phyloP scores from a whole-genome alignment of 2,113 vertebrate genomes.

The Mobula hypostoma region DNA sequence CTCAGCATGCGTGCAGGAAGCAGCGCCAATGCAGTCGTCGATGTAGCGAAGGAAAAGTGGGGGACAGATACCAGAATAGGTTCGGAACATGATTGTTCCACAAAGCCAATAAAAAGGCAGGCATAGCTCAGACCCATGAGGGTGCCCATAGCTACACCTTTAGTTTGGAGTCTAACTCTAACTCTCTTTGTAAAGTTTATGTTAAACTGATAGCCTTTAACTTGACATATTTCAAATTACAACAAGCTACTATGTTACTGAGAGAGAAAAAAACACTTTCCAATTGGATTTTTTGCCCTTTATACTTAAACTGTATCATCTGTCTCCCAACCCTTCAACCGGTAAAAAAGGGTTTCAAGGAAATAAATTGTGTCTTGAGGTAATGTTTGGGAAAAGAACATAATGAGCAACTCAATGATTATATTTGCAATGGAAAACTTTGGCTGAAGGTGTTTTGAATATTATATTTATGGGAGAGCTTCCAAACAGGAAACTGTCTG shows the following conservation, averaged over 20 bases:
- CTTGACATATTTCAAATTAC: neutral
- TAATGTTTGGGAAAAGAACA: neutral
- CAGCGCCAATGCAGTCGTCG: no score
- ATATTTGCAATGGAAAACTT: neutral
- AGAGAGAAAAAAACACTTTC: neutral
- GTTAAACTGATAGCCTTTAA: neutral
- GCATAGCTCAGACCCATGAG: no score
- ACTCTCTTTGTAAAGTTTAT: neutral
- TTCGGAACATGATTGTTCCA: no score
- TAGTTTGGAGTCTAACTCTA: neutral
- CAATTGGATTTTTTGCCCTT: neutral
- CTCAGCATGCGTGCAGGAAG: no score
- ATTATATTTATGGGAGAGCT: neutral
- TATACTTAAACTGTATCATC: neutral
- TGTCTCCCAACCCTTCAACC: neutral
- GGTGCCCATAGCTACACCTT: no score
- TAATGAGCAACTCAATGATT: neutral
- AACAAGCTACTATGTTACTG: neutral
- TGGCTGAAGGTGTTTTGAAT: neutral
- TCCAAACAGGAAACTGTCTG: neutral
- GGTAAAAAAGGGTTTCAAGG: neutral
- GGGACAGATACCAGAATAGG: no score
- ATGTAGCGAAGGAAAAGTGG: no score
- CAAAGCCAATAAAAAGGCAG: no score
- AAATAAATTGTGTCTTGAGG: neutral